Conservation (phyloP, 64 coral and sea anemone species). For the Stichodactyla helianthus region DNA sequence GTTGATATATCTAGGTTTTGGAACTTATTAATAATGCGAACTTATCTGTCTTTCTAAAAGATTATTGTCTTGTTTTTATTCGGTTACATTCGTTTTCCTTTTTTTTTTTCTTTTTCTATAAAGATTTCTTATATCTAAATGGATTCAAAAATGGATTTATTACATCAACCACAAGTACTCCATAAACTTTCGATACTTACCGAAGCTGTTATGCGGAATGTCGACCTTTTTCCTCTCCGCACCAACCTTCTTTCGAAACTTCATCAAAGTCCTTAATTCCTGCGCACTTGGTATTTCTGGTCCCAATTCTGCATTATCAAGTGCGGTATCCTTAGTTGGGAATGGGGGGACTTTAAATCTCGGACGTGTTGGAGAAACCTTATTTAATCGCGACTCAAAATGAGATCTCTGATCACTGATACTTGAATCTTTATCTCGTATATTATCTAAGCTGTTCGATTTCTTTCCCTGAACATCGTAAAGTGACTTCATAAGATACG, state of each 20-base stretch:
- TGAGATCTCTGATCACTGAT: neutral
- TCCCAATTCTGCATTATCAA: neutral
- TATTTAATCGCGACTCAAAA: neutral
- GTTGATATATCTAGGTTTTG: too few relatives aligned
- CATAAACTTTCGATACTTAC: neutral
- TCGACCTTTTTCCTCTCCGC: conserved; percentile 8
- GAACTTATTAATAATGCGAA: too few relatives aligned
- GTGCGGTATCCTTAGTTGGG: neutral
- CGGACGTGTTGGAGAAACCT: neutral
- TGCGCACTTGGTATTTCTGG: neutral
- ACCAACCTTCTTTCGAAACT: neutral
- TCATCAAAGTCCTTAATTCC: neutral
- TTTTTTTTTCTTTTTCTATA: too few relatives aligned
- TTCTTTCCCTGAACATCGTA: neutral
- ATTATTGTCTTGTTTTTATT: too few relatives aligned
- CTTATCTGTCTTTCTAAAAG: too few relatives aligned
- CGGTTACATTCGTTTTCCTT: too few relatives aligned
- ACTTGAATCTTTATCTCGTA: neutral
- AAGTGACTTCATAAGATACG: neutral
- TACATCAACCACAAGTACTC: too few relatives aligned
- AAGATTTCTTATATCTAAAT: too few relatives aligned
- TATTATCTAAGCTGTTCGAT: neutral
- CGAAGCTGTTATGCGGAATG: conserved; percentile 15
- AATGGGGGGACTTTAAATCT: neutral
- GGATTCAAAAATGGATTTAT: too few relatives aligned